Evolutionary conservation across 2,797 vertebrate genomes (phyloP).

Genomic region (Melanotaenia pygmaea): DNA sequence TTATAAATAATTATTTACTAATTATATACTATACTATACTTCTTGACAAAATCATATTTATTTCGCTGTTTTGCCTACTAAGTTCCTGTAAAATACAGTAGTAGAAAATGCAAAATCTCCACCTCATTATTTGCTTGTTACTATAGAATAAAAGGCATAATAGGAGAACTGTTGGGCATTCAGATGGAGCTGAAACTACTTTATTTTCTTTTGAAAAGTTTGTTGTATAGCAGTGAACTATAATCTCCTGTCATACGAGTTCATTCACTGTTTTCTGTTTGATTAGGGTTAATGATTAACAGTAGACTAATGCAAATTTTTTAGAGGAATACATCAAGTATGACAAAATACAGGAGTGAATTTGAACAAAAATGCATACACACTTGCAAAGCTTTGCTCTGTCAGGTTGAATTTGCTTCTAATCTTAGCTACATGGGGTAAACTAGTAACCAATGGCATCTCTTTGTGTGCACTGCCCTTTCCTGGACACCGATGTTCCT

Average conservation of each 20-base stretch:
- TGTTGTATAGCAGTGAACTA: neutral
- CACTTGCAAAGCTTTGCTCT: neutral
- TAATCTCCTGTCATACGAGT: neutral
- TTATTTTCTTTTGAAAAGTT: conserved; percentile 1
- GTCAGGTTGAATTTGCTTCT: conserved; percentile 25
- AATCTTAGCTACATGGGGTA: conserved; percentile 9
- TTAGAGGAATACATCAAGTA: neutral
- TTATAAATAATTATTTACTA: neutral
- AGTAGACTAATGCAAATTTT: conserved; percentile 2
- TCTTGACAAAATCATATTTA: neutral
- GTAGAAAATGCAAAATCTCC: neutral
- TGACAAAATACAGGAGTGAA: neutral
- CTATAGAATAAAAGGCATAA: neutral
- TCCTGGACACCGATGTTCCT: conserved; percentile 8
- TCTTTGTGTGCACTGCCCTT: conserved; percentile 14
- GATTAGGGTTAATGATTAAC: conserved; percentile 22
- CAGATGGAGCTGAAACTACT: neutral
- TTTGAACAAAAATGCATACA: neutral
- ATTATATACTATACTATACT: too few relatives aligned
- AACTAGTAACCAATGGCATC: conserved; percentile 20
- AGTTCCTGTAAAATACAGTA: neutral
- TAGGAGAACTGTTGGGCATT: neutral
- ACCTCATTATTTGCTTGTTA: neutral
- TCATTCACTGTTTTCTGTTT: neutral
- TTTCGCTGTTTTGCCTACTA: neutral